Base-by-base conservation (phyloP, 2,113 vertebrate species). In the Rhea americana region DNA sequence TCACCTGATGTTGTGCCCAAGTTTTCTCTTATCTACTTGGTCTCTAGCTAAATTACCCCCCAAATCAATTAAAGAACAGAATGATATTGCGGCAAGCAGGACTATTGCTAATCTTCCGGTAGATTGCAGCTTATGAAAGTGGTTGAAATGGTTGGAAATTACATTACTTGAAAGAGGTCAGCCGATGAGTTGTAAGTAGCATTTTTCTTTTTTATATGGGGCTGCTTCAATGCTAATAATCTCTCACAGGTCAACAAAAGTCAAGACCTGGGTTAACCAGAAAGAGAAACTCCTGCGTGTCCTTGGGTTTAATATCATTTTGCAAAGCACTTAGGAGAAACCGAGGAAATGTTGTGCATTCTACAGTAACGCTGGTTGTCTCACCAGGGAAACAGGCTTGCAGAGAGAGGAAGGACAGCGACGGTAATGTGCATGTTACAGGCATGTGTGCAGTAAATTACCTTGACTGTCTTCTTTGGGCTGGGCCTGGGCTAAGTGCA, bases 221-320 rank as follows among this genome's bases (percentile, higher is more conserved):
- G 8, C 86, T 26, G 43, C 72, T 81, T 39, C 81, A 1, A 11
- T 9, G 70, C 89, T 85, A 65, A 91, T 83, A 74, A 91, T 26
- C 87, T 88, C 80, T 56, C 62, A 9, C 9, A 9, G 94, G 92
- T 94, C 87, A 91, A 83, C 71, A 82, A 43, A 92, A 94, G 95
- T 71, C 96, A 90, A 70, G 93, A 70, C 63, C 93, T n/a, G 77
- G 32, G 82, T 89, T 85, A 94, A 93, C 78, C 91, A 95, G 90
- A 91, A 92, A 89, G 82, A 66, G 94, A 93, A 96, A 91, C 76
- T 95, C 91, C 78, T 43, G 80, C 2, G 0, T 26, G 76, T 78
- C 73, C 94, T 95, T 88, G 92, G 76, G 43, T 72, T 83, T 93
- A 78, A 77, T 78, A 35, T 5, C 0, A 3, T 62, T 55, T 14